phyloP scores from a whole-genome alignment of 2,797 vertebrate genomes.

The Onychomys torridus region DNA sequence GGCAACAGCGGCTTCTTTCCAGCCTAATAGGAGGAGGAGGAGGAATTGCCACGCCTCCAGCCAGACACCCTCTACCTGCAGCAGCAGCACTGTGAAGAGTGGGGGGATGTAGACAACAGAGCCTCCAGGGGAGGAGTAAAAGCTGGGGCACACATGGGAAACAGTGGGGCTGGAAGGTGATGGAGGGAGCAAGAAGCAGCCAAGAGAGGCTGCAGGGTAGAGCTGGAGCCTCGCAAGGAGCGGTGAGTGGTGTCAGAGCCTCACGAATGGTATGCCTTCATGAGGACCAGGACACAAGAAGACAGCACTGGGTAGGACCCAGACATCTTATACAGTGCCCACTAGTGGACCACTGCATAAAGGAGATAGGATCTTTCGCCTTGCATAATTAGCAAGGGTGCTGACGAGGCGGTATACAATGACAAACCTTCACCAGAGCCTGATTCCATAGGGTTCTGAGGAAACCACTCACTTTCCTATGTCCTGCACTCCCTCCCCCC shows the following conservation, averaged over 20 bases:
- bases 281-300: conserved; percentile 32
- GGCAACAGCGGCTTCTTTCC: background rate
- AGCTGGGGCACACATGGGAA: background rate
- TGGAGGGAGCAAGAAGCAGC: background rate
- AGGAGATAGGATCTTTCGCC: background rate
- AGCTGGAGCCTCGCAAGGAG: background rate
- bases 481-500: background rate
- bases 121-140: too few relatives aligned
- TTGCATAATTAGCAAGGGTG: background rate
- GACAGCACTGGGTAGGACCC: background rate
- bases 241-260: background rate
- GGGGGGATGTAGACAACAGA: background rate
- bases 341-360: background rate
- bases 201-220: background rate
- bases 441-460: background rate
- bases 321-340: background rate
- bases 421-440: background rate
- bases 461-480: conserved; percentile 8
- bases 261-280: background rate
- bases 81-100: background rate
- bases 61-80: background rate
- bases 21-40: background rate
- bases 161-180: background rate
- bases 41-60: background rate
- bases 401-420: background rate